phyloP scores from a whole-genome alignment of 2,113 vertebrate species.

The Piaya cayana region DNA sequence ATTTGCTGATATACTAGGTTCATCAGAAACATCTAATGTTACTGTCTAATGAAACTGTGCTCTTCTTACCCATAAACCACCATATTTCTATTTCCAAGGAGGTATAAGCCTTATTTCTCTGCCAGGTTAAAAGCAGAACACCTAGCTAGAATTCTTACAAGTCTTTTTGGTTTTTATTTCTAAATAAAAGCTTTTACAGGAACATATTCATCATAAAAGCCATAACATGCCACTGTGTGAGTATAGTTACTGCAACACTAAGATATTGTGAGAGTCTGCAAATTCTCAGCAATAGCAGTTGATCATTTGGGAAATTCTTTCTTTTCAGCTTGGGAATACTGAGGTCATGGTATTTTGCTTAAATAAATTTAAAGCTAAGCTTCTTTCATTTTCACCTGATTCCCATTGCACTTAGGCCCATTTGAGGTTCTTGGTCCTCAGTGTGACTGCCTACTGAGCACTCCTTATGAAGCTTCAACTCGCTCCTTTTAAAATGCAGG shows the following conservation, averaged over 20 bases:
- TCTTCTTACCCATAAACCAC: not conserved
- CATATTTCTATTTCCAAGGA: not conserved
- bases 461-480: not conserved
- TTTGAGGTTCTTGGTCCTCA: not conserved
- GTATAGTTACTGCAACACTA: not conserved
- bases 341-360: not conserved
- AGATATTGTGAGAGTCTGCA: not conserved
- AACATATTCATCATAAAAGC: not conserved
- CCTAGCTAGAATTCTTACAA: not conserved
- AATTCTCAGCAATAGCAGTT: not conserved
- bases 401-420: not conserved
- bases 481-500: not conserved
- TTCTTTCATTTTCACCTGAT: not conserved
- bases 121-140: not conserved
- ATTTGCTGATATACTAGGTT: not conserved
- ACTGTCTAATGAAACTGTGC: not conserved
- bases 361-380: not conserved
- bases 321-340: not conserved
- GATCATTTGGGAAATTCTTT: not conserved
- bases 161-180: not conserved
- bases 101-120: not conserved
- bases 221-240: accelerated
- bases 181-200: not conserved
- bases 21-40: not conserved
- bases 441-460: not conserved